Conservation (phyloP, 1,140 invertebrate species). For the Anastrepha ludens region DNA sequence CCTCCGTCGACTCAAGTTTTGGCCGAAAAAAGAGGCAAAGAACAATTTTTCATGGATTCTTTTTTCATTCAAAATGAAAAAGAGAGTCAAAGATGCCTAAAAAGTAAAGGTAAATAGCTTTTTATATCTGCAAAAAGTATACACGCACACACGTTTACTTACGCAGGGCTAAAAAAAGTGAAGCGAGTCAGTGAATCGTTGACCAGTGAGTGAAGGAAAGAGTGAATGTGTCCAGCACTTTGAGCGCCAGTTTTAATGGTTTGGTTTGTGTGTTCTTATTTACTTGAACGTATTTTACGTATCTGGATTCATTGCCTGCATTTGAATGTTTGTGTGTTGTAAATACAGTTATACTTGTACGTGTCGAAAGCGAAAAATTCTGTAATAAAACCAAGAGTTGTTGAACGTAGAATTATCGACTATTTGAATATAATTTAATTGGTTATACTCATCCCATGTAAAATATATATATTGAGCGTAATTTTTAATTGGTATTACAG, state of each 20-base stretch:
- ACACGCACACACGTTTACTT: neutral
- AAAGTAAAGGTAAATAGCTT: neutral
- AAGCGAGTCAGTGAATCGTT: conserved; percentile 9
- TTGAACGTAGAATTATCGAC: no score
- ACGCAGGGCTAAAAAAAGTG: conserved; percentile 17
- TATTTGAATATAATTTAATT: no score
- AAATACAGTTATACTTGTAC: neutral
- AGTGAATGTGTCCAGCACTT: conserved; percentile 22
- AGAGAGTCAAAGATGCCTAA: conserved; percentile 32
- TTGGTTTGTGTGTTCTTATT: neutral
- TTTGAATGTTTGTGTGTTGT: neutral
- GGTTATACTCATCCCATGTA: no score
- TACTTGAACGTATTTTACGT: neutral
- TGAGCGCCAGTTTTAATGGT: neutral
- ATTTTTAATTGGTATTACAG: no score
- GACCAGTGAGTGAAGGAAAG: neutral
- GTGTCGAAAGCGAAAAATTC: neutral
- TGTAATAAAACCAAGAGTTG: no score
- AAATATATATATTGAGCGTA: no score
- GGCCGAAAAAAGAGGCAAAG: conserved; percentile 12
- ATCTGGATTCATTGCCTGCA: neutral
- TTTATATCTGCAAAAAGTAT: neutral
- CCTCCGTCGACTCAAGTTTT: neutral
- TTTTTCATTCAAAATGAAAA: conserved; percentile 30
- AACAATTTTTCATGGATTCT: neutral